phyloP scores from a whole-genome alignment of 2,888 invertebrate species.

The Synanthedon vespiformis region DNA sequence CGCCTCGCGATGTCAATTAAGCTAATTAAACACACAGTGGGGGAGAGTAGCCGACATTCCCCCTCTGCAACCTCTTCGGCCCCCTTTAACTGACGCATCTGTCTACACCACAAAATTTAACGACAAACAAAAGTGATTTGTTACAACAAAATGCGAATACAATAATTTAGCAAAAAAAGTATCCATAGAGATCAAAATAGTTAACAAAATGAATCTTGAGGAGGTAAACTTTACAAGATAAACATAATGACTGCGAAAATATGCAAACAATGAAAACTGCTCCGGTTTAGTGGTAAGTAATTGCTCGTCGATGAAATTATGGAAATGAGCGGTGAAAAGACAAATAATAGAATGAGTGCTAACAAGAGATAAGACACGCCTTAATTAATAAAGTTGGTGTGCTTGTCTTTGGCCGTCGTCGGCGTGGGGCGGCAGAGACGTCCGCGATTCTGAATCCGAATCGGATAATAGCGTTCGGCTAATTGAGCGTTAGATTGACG shows the following conservation, averaged over 20 bases:
- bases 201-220: conserved; percentile 16
- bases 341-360: conserved; percentile 72
- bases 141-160: conserved; percentile 33
- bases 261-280: conserved; percentile 59
- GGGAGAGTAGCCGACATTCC: conserved; percentile 33
- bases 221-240: conserved; percentile 40
- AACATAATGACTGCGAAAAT: conserved; percentile 48
- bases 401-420: conserved; percentile 47
- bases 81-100: conserved; percentile 46
- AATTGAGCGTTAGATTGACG: conserved; percentile 70
- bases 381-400: conserved; percentile 70
- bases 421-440: conserved; percentile 19
- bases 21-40: conserved; percentile 66
- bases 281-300: conserved; percentile 61
- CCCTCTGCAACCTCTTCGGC: conserved; percentile 26
- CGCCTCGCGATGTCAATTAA: conserved; percentile 69
- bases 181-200: conserved; percentile 1
- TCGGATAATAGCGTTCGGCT: conserved; percentile 67
- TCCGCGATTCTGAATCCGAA: conserved; percentile 56
- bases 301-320: conserved; percentile 67
- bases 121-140: conserved; percentile 51
- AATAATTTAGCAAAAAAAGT: conserved; percentile 9
- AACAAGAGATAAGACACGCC: conserved; percentile 71
- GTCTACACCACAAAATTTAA: conserved; percentile 17
- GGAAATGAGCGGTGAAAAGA: conserved; percentile 70